Conservation (phyloP, 1,140 invertebrate genomes). For the Drosophila fuyamai region DNA sequence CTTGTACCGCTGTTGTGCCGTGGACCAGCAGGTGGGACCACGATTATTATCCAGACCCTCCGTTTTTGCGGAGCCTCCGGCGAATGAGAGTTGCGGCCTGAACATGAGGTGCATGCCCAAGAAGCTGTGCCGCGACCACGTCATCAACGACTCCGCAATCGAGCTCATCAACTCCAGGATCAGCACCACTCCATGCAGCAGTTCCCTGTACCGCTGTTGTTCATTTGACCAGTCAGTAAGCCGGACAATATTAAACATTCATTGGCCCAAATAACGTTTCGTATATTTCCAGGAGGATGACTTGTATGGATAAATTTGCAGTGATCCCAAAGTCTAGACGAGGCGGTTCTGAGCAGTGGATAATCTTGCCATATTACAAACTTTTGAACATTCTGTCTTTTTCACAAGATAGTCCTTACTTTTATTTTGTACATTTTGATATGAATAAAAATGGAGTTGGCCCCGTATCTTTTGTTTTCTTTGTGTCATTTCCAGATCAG, state of each 20-base stretch:
- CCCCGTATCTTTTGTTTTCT: not conserved
- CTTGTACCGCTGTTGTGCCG: constrained; percentile 53
- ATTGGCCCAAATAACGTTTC: not conserved
- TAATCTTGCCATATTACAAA: too few relatives aligned
- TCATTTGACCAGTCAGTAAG: constrained; percentile 10
- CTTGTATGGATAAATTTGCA: too few relatives aligned
- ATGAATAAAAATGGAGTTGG: too few relatives aligned
- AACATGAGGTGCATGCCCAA: constrained; percentile 59
- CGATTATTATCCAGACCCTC: too few relatives aligned
- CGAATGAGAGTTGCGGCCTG: constrained; percentile 48
- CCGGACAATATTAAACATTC: not conserved
- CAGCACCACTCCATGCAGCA: constrained; percentile 7
- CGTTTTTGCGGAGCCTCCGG: too few relatives aligned
- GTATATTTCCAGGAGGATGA: not conserved
- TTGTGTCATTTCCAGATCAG: not conserved
- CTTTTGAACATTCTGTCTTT: too few relatives aligned
- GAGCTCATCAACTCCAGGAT: constrained; percentile 35
- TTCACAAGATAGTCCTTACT: too few relatives aligned
- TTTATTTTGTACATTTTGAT: too few relatives aligned
- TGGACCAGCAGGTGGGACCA: constrained; percentile 51
- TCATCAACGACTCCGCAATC: constrained; percentile 37
- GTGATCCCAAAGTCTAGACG: too few relatives aligned
- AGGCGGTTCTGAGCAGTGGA: too few relatives aligned
- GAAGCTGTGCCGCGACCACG: constrained; percentile 35
- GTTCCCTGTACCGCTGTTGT: constrained; percentile 40